Conservation (phyloP, 2,797 vertebrate species). For the Neosalanx taihuensis region DNA sequence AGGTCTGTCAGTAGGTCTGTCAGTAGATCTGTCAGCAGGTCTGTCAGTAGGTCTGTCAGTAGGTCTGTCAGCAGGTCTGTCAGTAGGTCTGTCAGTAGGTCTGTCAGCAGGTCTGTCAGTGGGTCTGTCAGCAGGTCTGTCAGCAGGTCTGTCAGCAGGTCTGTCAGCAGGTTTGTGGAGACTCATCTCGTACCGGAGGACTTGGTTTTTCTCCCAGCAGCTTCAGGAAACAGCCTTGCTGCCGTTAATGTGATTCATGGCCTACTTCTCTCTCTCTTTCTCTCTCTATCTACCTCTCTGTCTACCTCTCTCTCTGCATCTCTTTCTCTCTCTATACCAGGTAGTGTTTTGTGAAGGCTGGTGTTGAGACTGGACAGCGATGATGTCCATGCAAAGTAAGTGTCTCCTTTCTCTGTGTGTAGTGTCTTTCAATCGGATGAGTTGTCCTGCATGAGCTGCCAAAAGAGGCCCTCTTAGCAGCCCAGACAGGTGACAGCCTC, state of each 20-base stretch:
- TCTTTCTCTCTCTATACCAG: conserved; percentile 19
- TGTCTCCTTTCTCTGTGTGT: conserved; percentile 3
- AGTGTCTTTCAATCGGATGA: neutral
- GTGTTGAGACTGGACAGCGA: conserved; percentile 45
- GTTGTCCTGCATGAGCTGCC: neutral
- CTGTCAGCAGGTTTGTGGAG: neutral
- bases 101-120: too few relatives aligned
- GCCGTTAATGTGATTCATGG: neutral
- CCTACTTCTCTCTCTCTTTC: neutral
- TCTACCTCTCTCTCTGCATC: too few relatives aligned
- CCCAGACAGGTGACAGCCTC: neutral
- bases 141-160: too few relatives aligned
- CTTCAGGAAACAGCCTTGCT: neutral
- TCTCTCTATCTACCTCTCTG: too few relatives aligned
- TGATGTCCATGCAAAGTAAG: conserved; percentile 76
- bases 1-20: neutral
- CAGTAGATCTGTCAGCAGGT: neutral
- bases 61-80: too few relatives aligned
- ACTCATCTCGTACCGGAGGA: neutral
- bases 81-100: neutral
- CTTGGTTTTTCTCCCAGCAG: neutral
- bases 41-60: neutral
- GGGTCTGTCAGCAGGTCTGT: neutral
- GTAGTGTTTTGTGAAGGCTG: conserved; percentile 31
- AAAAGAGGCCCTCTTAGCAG: neutral